These are phyloP conservation scores for Amaurobius ferox DNA, from an alignment of 2,888 invertebrate species.

Conservation along the genomic window DNA sequence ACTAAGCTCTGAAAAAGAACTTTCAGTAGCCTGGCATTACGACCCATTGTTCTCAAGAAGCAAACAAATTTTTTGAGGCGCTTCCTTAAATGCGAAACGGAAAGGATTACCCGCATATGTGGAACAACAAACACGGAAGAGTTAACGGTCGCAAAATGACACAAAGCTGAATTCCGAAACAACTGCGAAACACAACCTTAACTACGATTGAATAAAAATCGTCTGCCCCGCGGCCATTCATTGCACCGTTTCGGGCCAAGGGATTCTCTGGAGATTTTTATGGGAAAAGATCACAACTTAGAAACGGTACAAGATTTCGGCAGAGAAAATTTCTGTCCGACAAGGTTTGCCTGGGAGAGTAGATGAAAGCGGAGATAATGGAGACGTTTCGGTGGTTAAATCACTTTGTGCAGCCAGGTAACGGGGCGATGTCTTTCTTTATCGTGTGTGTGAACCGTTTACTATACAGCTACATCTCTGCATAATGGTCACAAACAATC, in stretches of 20 bases:
- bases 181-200: background rate
- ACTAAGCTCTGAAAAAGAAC: constrained; percentile 5
- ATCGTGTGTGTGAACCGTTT: no score
- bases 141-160: background rate
- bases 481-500: no score
- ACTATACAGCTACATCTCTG: no score
- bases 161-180: background rate
- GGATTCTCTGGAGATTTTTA: constrained; percentile 17
- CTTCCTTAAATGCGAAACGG: constrained; percentile 25
- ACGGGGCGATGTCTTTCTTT: background rate
- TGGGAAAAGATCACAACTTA: background rate
- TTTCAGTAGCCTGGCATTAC: no score
- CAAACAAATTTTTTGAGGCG: constrained; percentile 4
- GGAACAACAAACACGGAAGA: constrained; percentile 31
- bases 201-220: background rate
- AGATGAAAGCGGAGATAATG: background rate
- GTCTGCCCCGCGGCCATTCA: background rate
- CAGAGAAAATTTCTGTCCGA: background rate
- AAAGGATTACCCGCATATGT: constrained; percentile 12
- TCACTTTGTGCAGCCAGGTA: background rate
- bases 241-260: constrained; percentile 40
- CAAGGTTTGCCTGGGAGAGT: background rate
- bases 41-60: background rate
- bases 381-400: background rate
- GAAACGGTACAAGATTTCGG: background rate